Conservation (phyloP, 2,113 vertebrate species). For the Seriola dumerili region DNA sequence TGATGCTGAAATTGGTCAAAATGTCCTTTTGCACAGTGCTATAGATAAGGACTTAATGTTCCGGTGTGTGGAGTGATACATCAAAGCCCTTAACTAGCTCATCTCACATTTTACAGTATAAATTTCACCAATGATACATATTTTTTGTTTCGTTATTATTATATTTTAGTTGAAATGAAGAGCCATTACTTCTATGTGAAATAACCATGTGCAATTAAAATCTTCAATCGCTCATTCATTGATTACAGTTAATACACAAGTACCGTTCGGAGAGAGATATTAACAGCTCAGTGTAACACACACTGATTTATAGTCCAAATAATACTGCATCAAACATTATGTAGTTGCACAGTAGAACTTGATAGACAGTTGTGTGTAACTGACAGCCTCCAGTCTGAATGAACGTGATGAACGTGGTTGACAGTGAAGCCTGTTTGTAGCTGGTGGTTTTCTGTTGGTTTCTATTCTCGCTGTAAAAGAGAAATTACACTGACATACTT, state of each 20-base stretch:
- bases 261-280: not conserved
- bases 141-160: not conserved
- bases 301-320: not conserved
- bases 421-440: slow-evolving; percentile 23
- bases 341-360: not conserved
- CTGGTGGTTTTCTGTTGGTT: slow-evolving; percentile 53
- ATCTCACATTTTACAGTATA: not conserved
- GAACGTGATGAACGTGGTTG: slow-evolving; percentile 8
- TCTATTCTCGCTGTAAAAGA: slow-evolving; percentile 42
- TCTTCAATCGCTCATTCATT: not conserved
- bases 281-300: not conserved
- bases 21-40: not conserved
- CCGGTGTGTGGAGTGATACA: not conserved
- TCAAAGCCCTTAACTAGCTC: not conserved
- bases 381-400: slow-evolving; percentile 26
- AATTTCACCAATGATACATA: not conserved
- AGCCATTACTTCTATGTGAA: not conserved
- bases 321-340: not conserved
- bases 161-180: not conserved
- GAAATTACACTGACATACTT: slow-evolving; percentile 17
- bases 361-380: not conserved
- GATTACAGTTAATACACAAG: not conserved
- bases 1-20: too few relatives aligned
- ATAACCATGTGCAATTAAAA: not conserved
- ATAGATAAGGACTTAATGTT: not conserved